These are phyloP conservation scores for Drepana arcuata DNA, from an alignment of 1,140 invertebrate species.

Conservation along the genomic window DNA sequence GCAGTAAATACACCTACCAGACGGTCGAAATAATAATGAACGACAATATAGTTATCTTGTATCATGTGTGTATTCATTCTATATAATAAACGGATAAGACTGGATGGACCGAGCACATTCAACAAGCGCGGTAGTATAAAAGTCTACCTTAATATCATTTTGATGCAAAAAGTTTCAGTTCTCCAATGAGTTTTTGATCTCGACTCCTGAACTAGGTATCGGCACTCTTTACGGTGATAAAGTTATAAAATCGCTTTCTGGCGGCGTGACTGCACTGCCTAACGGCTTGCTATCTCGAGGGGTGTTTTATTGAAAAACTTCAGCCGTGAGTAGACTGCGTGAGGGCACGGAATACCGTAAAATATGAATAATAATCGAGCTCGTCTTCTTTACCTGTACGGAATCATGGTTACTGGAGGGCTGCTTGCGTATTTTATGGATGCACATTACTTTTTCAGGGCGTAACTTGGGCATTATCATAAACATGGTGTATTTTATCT, in stretches of 20 bases:
- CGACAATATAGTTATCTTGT: too few species aligned
- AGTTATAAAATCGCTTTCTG: constrained; percentile 61
- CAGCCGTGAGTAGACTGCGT: constrained; percentile 53
- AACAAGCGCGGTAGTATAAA: too few species aligned
- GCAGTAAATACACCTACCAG: too few species aligned
- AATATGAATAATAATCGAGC: constrained; percentile 61
- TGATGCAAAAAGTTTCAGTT: constrained; percentile 22
- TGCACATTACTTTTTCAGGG: constrained; percentile 1
- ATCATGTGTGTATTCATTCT: too few species aligned
- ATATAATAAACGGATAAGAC: too few species aligned
- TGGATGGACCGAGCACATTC: too few species aligned
- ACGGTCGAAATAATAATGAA: too few species aligned
- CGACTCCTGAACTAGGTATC: constrained; percentile 27
- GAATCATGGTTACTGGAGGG: constrained; percentile 1
- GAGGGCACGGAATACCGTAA: constrained; percentile 32
- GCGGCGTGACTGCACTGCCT: constrained; percentile 55
- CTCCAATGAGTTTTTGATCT: constrained; percentile 25
- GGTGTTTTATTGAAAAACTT: constrained; percentile 70
- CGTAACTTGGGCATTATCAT: not conserved
- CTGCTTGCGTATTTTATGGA: constrained; percentile 10
- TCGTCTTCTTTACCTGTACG: constrained; percentile 13
- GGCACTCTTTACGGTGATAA: constrained; percentile 33
- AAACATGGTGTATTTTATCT: too few species aligned
- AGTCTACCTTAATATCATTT: too few species aligned
- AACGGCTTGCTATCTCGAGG: constrained; percentile 30